Conservation (phyloP, 1,140 invertebrate species). For the Reticulitermes speratus region DNA sequence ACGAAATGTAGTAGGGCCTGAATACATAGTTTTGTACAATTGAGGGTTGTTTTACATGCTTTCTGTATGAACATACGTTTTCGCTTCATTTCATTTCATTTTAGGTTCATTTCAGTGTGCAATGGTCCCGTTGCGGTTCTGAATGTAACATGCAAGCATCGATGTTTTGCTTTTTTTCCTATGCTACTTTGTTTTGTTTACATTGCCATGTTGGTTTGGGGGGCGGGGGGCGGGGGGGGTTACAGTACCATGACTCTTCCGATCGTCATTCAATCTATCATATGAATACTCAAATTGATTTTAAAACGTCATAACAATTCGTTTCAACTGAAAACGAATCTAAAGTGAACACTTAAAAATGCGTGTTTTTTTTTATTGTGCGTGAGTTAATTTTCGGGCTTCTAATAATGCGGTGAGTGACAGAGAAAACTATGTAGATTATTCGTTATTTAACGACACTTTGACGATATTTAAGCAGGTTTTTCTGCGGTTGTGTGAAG, state of each 20-base stretch:
- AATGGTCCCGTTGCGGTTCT: background rate
- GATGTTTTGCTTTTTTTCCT: background rate
- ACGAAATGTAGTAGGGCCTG: background rate
- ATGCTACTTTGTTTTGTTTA: constrained; percentile 1
- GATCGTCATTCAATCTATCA: background rate
- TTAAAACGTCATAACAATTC: background rate
- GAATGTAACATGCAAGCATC: background rate
- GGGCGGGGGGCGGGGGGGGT: background rate
- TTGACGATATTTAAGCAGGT: too few relatives aligned
- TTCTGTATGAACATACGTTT: background rate
- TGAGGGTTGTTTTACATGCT: background rate
- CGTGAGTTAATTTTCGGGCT: too few relatives aligned
- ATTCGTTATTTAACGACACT: too few relatives aligned
- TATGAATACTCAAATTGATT: background rate
- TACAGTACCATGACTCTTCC: background rate
- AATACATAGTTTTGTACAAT: background rate
- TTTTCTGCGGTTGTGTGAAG: too few relatives aligned
- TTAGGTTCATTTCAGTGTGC: constrained; percentile 1
- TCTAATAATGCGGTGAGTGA: too few relatives aligned
- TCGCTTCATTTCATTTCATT: constrained; percentile 1
- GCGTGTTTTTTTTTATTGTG: too few relatives aligned
- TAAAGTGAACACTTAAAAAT: background rate
- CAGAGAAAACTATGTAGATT: too few relatives aligned
- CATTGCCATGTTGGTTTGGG: background rate
- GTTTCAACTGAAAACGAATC: background rate